phyloP scores from a whole-genome alignment of 2,888 invertebrate genomes.

The Sminthurinus aureus region DNA sequence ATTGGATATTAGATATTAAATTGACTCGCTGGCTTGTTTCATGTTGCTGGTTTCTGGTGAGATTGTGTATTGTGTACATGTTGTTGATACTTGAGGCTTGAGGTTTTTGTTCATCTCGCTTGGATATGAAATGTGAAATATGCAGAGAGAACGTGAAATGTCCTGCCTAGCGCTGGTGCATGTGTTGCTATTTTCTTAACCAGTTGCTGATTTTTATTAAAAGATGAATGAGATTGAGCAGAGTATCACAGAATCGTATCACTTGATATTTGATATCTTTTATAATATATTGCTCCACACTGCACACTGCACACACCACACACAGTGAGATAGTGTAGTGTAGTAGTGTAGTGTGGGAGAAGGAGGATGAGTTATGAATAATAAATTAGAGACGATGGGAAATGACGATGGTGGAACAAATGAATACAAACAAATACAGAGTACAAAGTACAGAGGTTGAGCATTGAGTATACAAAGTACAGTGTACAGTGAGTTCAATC shows the following conservation, averaged over 20 bases:
- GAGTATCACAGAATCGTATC: no score
- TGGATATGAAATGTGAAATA: no score
- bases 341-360: slow-evolving; percentile 20
- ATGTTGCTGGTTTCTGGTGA: no score
- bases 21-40: no score
- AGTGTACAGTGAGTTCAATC: background rate
- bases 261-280: no score
- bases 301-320: background rate
- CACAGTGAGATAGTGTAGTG: background rate
- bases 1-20: no score
- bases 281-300: no score
- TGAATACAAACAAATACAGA: background rate
- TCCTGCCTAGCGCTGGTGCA: background rate
- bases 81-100: no score
- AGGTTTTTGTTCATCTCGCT: no score
- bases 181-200: background rate
- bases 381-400: slow-evolving; percentile 6
- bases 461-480: background rate
- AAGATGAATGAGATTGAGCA: background rate
- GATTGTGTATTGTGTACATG: no score
- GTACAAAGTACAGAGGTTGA: background rate
- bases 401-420: background rate
- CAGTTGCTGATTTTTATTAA: background rate
- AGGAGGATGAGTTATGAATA: slow-evolving; percentile 16
- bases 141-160: no score